These are phyloP conservation scores for Cyprinodon brontotheroides DNA, from an alignment of 2,113 vertebrate species.

Conservation along the genomic window DNA sequence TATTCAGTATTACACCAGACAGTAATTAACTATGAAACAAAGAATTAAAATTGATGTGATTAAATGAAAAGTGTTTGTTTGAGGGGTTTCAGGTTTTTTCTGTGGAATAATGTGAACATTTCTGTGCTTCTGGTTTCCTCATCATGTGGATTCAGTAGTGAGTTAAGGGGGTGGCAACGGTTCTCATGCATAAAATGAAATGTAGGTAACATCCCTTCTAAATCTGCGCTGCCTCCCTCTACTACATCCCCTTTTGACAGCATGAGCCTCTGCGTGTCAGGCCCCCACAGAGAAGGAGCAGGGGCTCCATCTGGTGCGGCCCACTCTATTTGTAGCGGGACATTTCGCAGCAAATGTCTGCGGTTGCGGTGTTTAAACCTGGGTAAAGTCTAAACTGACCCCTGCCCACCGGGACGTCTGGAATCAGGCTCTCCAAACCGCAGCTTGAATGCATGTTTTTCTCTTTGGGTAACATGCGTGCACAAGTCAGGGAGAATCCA, in stretches of 20 bases:
- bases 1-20: background rate
- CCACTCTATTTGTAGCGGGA: conserved; percentile 41
- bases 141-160: conserved; percentile 36
- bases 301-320: conserved; percentile 61
- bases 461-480: conserved; percentile 33
- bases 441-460: background rate
- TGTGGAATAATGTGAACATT: background rate
- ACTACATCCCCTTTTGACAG: conserved; percentile 19
- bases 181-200: conserved; percentile 47
- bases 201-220: conserved; percentile 36
- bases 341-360: conserved; percentile 33
- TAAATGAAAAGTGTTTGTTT: background rate
- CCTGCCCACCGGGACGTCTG: conserved; percentile 31
- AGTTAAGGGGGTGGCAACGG: conserved; percentile 30
- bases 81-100: conserved; percentile 4
- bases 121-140: conserved; percentile 38
- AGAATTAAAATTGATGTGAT: background rate
- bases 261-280: conserved; percentile 44
- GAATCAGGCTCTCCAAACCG: conserved; percentile 35
- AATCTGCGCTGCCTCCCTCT: conserved; percentile 8
- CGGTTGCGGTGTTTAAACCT: conserved; percentile 36
- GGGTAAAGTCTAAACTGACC: conserved; percentile 34
- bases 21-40: background rate
- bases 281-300: conserved; percentile 26
- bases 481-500: conserved; percentile 2